Evolutionary conservation across 2,113 vertebrate species (phyloP), one percentile per base, ranked within the genome.

Genomic region (Meles meles): DNA sequence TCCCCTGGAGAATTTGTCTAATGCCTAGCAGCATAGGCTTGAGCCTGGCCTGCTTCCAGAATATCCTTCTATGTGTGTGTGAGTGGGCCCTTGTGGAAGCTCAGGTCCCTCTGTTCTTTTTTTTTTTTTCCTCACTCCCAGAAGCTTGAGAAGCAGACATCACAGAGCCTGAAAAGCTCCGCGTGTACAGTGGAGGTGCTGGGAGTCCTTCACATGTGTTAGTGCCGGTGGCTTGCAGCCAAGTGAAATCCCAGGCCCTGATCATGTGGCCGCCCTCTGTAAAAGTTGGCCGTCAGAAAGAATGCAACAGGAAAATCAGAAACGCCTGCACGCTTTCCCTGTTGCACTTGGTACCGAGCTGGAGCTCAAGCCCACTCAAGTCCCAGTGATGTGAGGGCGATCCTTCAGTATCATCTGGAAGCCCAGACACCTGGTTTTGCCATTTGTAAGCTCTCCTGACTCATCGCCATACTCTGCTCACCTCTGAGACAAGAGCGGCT

Each of bases 231-330:
- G 81, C 85, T 95, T 74, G 7, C 76, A 91, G 89, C 94, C 93
- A 27, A 94, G 84, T 79, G 88, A 97, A 98, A 94, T 82, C 47
- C 44, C 87, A 71, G 1, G 44, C 88, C 55, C 80, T 8, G 90
- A 23, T 93, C 92, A 85, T 71, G 85, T 91, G 97, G 88, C 88
- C 96, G 31, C 93, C 86, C 90, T 76, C 89, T 97, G 91, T 74
- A 90, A 97, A 98, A 97, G 90, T 52, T 6, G 77, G 80, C 87
- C 77, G 92, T 87, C 83, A 85, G 87, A 97, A 98, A 97, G 84
- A 98, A 97, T 97, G 97, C 90, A 83, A 34, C 71, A 97, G 63
- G 44, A 80, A 98, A 98, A 93, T 93, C 59, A 93, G 95, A 98
- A 98, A 91, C 0, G 39, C 52, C 91, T 95, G 91, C 23, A 87